Base-by-base conservation (phyloP, 2,797 vertebrate species). In the Microctenopoma steveboyesi region DNA sequence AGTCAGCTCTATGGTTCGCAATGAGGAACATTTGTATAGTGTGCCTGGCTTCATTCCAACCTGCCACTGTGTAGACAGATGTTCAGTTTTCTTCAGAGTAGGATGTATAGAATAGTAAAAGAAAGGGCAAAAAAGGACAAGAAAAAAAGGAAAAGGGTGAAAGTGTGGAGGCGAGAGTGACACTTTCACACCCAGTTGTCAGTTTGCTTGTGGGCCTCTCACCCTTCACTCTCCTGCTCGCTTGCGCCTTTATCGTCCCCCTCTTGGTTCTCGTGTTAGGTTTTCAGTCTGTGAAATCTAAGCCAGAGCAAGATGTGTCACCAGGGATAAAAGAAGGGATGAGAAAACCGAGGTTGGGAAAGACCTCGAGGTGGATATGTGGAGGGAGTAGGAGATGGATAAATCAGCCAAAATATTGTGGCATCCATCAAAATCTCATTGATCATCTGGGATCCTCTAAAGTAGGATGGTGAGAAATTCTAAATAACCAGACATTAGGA, bases 101-200 rank as follows among this genome's bases (percentile, higher is more conserved):
- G 47, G 67, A 78, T 64, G 65, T 49, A 64, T 14, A 63, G 59
- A 78, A 65, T 14, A 53, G 71, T 52, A 64, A 67, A 65, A 55
- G 52, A 79, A 72, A 60, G 62, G 63, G 49, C 25, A 22, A 47
- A 46, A 75, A 72, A 25, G 7, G 33, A 4, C 22, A 22, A 22
- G 28, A 35, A 42, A 42, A 42, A 42, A 11, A 3, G 43, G 16
- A 47, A 60, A 69, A 64, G 59, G 46, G 63, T 53, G 70, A 57
- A 61, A 80, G 80, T 28, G 69, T 72, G 76, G 74, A 84, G 76
- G 81, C 53, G 76, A 78, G 85, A 84, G 86, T 90, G 89, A 91
- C 84, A 90, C 83, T 62, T 81, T 94, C 82, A 69, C 93, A 93
- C 90, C 76, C 68, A 64, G 79, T 81, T 88, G 92, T 86, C 83